Evolutionary conservation across 2,113 vertebrate species (phyloP), one percentile per base, ranked within the genome.

Genomic region (Ascaphus truei): DNA sequence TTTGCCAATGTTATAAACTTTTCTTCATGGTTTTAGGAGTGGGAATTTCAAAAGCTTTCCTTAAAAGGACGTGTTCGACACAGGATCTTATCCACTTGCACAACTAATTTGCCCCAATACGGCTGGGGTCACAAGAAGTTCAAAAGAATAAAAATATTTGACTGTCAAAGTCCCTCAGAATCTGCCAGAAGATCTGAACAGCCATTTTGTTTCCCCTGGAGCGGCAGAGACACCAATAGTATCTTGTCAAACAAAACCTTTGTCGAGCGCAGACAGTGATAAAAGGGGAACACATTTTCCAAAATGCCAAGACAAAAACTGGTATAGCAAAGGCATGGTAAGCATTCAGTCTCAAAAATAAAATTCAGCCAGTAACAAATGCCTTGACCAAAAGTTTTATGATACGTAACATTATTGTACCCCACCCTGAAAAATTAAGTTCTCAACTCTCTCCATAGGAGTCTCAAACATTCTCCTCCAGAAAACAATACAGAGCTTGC

Each of bases 21-120:
- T 83, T 83, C 76, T 81, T 77, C 61, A 55, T 47, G 31, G 33
- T 74, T 75, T 75, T 62, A 73, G 3, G 64, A 52, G 64, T 79
- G 58, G 72, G 76, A 84, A 83, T 78, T 72, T 66, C 73, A 61
- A 43, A 73, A 76, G 48, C 75, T 83, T 76, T 72, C 82, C 77
- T 80, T 83, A 84, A 82, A 83, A 79, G 78, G 76, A 58, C 7
- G 77, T 34, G 75, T 16, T 27, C 18, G 3, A 25, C 11, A 33
- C 22, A 45, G 9, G 23, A n/a, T 52, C 12, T 16, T 5, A 7
- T 33, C 51, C 37, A 30, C 27, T 7, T 33, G 13, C 36, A 7
- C 25, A n/a, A 22, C 25, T 7, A 25, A 25, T 51, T 20, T 31
- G 37, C 22, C 23, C 33, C 48, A 29, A 31, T 15, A 5, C 6